A percentile compares a stretch with the other conserved stretches of the same genome.
phyloP scores from a whole-genome alignment of 2,113 vertebrate genomes.

The Micromys minutus region DNA sequence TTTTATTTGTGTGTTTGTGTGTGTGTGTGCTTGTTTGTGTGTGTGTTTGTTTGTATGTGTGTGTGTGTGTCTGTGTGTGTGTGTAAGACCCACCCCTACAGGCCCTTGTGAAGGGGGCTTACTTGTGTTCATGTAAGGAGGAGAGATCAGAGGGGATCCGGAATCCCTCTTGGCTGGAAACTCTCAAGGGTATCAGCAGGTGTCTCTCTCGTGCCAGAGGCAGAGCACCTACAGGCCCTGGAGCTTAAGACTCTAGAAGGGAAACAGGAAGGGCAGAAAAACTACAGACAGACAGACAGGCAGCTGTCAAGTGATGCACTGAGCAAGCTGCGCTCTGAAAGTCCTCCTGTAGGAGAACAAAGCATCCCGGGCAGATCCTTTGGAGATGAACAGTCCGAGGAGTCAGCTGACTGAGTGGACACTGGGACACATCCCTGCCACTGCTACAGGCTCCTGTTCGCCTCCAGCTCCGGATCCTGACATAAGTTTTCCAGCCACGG shows the following conservation, averaged over 20 bases:
- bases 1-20: neutral
- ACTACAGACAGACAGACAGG: too few relatives aligned
- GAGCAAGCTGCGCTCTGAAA: neutral
- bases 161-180: neutral
- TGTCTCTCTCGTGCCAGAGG: neutral
- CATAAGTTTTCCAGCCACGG: neutral
- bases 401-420: neutral
- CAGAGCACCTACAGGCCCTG: neutral
- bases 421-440: neutral
- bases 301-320: fast-evolving
- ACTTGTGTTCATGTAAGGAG: neutral
- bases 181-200: neutral
- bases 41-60: neutral
- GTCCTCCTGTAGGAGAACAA: neutral
- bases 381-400: neutral
- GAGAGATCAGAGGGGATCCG: neutral
- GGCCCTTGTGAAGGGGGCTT: neutral
- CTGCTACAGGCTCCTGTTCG: too few relatives aligned
- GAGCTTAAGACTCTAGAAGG: neutral
- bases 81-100: neutral
- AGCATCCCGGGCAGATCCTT: neutral
- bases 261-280: neutral
- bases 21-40: neutral
- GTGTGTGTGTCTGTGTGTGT: neutral
- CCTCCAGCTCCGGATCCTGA: fast-evolving